A percentile compares a stretch with the other conserved stretches of the same genome.
Evolutionary conservation across 64 coral and sea anemone genomes (phyloP).

Genomic region (Stichodactyla helianthus): DNA sequence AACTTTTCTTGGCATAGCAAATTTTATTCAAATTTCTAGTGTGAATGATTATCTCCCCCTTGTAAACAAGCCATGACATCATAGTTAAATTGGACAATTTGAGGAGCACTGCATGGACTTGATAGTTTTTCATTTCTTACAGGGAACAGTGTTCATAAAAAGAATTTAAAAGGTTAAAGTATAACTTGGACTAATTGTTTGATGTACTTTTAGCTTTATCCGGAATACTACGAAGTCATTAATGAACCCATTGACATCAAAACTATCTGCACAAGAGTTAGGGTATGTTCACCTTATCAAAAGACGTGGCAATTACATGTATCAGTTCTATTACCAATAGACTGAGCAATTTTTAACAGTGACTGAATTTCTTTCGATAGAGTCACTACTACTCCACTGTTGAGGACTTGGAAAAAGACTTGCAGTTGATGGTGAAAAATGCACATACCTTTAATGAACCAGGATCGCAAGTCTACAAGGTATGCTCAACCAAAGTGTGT

Average conservation of each 20-base stretch:
- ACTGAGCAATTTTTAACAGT: neutral
- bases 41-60: no score
- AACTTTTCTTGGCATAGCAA: no score
- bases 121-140: no score
- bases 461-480: constrained; percentile 96
- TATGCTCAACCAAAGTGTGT: neutral
- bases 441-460: constrained; percentile 97
- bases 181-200: neutral
- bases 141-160: no score
- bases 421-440: constrained; percentile 92
- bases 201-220: constrained; percentile 56
- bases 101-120: no score
- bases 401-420: constrained; percentile 92
- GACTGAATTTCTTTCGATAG: constrained; percentile 19
- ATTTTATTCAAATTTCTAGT: no score
- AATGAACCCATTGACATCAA: constrained; percentile 97
- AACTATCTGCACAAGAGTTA: constrained; percentile 74
- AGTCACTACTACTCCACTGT: constrained; percentile 53
- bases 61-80: no score
- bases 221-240: constrained; percentile 96
- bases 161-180: no score
- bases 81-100: no score
- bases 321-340: neutral
- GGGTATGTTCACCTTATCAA: constrained; percentile 31
- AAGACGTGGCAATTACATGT: no score